phyloP scores from a whole-genome alignment of 1,140 invertebrate genomes.

The Cydia strobilella region DNA sequence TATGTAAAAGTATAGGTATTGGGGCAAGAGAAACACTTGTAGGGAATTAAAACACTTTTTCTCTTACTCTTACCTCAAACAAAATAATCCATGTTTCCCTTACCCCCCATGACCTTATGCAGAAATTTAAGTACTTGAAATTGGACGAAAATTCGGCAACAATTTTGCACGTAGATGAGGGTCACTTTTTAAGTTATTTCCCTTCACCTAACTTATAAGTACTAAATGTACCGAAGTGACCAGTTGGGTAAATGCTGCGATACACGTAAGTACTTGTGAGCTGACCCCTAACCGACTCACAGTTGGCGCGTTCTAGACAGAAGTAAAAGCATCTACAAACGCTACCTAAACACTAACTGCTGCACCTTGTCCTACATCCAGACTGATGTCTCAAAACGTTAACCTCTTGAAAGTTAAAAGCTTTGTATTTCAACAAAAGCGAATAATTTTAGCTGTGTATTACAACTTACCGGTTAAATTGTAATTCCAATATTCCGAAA shows the following conservation, averaged over 20 bases:
- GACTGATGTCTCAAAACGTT: not conserved
- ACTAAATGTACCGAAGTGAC: not conserved
- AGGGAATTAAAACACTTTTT: too few species aligned
- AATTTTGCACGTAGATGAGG: not conserved
- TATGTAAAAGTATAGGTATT: not conserved
- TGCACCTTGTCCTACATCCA: constrained; percentile 16
- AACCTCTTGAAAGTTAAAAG: constrained; percentile 1
- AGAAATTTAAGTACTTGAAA: not conserved
- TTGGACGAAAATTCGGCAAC: not conserved
- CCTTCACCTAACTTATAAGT: not conserved
- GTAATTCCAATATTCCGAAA: constrained; percentile 5
- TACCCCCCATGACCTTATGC: too few species aligned
- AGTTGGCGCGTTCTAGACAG: constrained; percentile 7
- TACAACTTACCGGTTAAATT: constrained; percentile 13
- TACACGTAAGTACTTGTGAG: not conserved
- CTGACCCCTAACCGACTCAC: not conserved
- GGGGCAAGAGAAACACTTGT: too few species aligned
- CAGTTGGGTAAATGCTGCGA: not conserved
- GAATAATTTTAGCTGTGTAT: not conserved
- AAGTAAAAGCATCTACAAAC: constrained; percentile 1
- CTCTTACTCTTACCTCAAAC: too few species aligned
- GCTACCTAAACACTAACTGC: constrained; percentile 11
- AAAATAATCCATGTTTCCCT: not conserved
- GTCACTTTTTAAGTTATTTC: not conserved
- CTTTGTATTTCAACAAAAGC: not conserved